Evolutionary conservation across 2,797 vertebrate species (phyloP).

Genomic region (Emydoidea blandingii): DNA sequence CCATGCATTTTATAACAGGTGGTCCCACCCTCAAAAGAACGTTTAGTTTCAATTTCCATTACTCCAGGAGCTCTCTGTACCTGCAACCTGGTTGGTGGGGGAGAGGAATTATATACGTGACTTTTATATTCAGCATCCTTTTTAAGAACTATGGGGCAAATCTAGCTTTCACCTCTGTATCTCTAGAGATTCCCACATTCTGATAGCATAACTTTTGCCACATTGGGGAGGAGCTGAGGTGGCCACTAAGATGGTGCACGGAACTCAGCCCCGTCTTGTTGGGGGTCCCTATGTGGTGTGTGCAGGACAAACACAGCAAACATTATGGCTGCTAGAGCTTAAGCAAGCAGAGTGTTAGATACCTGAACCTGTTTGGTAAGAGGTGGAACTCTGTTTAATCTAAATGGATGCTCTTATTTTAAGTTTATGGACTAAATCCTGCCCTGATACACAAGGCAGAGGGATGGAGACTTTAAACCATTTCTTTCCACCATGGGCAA

Average conservation of each 20-base stretch:
- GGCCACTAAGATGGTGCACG: neutral
- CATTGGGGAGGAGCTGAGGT: neutral
- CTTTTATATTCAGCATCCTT: neutral
- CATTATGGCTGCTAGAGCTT: no score
- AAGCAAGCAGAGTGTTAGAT: no score
- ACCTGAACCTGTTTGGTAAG: no score
- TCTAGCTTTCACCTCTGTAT: neutral
- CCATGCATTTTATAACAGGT: neutral
- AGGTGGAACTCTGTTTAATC: neutral
- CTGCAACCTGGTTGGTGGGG: neutral
- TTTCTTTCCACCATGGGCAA: neutral
- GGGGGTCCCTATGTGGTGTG: neutral
- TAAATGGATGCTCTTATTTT: neutral
- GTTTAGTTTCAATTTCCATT: neutral
- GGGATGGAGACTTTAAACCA: neutral
- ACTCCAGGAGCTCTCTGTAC: neutral
- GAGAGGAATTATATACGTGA: neutral
- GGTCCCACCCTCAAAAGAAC: neutral
- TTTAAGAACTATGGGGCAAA: neutral
- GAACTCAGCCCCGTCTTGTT: neutral
- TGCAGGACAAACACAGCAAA: no score
- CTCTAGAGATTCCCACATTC: neutral
- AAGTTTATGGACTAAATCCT: accelerated
- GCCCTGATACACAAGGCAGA: neutral
- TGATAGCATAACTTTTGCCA: no score